Evolutionary conservation across 2,113 vertebrate species (phyloP), one percentile per base, ranked within the genome.

Genomic region (Alethe diademata): DNA sequence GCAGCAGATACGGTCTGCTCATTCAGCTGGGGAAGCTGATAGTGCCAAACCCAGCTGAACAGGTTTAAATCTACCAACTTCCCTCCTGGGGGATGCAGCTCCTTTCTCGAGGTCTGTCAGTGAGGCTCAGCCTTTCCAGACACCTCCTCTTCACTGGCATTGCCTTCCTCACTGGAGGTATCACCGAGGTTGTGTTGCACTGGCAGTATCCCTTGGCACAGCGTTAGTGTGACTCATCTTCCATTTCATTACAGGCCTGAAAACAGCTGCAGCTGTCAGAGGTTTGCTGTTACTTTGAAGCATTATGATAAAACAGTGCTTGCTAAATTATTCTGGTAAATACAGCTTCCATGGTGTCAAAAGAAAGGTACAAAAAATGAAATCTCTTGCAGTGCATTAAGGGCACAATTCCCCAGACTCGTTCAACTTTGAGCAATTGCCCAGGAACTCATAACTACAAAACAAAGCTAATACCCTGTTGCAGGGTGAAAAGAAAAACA

Each of bases 231-330:
- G 97, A 98, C 94, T 98, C 97, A 98, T 95, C 93, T 93, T 94
- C 94, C 97, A 95, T 95, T 93, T 95, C 89, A 79, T 74, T 31
- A 13, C 42, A 36, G 91, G 53, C 64, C 95, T 73, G 11, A 50
- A 50, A 93, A 93, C 97, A 98, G 96, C 96, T 97, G 97, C 97
- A 97, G 97, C 97, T 98, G 97, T 97, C 96, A 91, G 90, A 96
- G 86, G 95, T 95, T 95, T 96, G 96, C 83, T 94, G 82, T 96
- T 95, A 90, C 93, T 97, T 93, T 83, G 92, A 92, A 96, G 72
- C 89, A 75, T 76, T 95, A 91, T 20, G 73, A 94, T 95, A 95
- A 97, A 95, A 80, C 94, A 67, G 47, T 78, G 79, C 78, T 33
- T 74, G 88, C 86, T 95, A 82, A 92, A 87, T 95, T 78, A 50